A percentile compares a stretch with the other conserved stretches of the same genome.
Conservation (phyloP, 2,888 invertebrate genomes). For the Neria commutata region DNA sequence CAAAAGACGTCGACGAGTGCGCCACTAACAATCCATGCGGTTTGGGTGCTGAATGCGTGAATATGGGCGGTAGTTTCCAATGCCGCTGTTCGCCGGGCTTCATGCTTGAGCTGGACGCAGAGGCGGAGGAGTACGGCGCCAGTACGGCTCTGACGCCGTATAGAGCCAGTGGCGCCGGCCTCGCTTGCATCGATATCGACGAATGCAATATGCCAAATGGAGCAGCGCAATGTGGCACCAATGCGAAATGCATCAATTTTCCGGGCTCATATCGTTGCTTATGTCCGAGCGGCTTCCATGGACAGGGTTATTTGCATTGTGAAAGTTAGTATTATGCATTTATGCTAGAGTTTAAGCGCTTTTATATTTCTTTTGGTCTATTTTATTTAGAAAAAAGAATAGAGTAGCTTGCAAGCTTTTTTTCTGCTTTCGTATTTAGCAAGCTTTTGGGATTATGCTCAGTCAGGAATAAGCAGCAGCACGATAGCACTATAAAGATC, state of each 20-base stretch:
- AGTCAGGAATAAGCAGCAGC: too few relatives aligned
- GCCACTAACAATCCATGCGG: constrained; percentile 71
- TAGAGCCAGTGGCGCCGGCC: constrained; percentile 56
- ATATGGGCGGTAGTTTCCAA: constrained; percentile 76
- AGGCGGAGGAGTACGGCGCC: constrained; percentile 1
- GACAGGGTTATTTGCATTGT: constrained; percentile 76
- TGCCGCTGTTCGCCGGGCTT: constrained; percentile 78
- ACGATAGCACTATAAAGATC: too few relatives aligned
- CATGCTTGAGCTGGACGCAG: constrained; percentile 63
- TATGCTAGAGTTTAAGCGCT: constrained; percentile 24
- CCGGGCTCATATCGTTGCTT: constrained; percentile 81
- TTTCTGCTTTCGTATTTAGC: constrained; percentile 20
- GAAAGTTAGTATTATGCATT: constrained; percentile 78
- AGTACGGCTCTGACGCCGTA: constrained; percentile 20
- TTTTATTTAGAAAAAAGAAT: constrained; percentile 5
- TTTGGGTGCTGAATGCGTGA: constrained; percentile 73
- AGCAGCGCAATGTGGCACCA: constrained; percentile 76
- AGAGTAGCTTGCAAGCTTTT: constrained; percentile 1
- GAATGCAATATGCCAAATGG: constrained; percentile 74
- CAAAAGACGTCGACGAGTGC: constrained; percentile 76
- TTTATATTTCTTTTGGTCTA: constrained; percentile 14
- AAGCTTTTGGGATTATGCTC: constrained; percentile 17
- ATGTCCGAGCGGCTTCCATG: constrained; percentile 77
- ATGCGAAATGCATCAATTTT: constrained; percentile 81
- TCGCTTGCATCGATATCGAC: constrained; percentile 75